Percentiles rank a stretch among this genome's conserved stretches.
phyloP scores from a whole-genome alignment of 2,113 vertebrate species.

The Halcyon senegalensis region DNA sequence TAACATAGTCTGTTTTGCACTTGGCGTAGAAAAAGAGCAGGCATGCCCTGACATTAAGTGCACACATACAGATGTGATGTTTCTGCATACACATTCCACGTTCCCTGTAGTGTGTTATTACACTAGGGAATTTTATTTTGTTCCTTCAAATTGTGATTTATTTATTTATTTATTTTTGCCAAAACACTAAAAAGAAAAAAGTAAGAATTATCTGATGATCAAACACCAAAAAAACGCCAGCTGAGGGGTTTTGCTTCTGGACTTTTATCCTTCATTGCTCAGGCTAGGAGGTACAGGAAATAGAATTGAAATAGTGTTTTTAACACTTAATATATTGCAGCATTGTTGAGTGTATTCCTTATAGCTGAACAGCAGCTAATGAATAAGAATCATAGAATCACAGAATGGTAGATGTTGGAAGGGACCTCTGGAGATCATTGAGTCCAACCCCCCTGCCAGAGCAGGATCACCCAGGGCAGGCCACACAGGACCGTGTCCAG shows the following conservation, averaged over 20 bases:
- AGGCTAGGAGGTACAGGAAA: background rate
- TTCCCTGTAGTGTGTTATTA: background rate
- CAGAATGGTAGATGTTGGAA: too few species aligned
- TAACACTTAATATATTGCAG: background rate
- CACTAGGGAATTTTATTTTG: background rate
- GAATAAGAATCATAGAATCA: background rate
- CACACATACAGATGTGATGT: background rate
- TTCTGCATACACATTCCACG: background rate
- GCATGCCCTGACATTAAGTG: background rate
- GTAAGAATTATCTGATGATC: background rate
- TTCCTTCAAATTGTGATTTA: background rate
- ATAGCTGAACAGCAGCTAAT: background rate
- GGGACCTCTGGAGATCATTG: too few species aligned
- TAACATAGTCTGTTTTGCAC: background rate
- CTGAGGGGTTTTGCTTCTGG: background rate
- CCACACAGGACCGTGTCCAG: too few species aligned
- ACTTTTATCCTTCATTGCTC: background rate
- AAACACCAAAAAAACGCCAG: background rate
- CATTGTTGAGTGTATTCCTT: background rate
- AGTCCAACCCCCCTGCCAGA: too few species aligned
- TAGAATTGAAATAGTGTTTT: background rate
- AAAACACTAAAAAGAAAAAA: background rate
- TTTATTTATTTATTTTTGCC: background rate
- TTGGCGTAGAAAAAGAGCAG: background rate
- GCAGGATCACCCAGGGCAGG: too few species aligned